phyloP scores from a whole-genome alignment of 2,113 vertebrate species.

The Chrysochloris asiatica region DNA sequence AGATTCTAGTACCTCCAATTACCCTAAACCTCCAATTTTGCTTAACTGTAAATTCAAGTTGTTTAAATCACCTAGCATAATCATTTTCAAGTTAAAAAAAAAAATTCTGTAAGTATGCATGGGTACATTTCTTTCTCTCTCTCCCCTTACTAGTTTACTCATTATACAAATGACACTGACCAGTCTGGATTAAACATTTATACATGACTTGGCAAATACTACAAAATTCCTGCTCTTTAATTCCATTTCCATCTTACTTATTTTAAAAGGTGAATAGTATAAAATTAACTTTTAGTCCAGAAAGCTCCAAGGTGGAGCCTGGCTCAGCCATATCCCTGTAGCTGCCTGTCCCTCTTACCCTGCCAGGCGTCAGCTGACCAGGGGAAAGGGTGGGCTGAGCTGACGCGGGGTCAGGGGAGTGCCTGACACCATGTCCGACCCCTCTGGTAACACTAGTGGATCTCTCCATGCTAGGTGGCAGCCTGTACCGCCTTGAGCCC shows the following conservation, averaged over 20 bases:
- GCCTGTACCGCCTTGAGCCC: no score
- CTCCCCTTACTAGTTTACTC: conserved; percentile 27
- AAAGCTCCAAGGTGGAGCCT: no score
- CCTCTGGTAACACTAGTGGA: no score
- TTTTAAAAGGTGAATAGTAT: conserved; percentile 33
- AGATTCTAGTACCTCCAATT: neutral
- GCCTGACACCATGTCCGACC: no score
- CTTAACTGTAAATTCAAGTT: neutral
- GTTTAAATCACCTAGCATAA: neutral
- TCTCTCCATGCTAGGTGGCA: no score
- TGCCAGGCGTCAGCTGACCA: no score
- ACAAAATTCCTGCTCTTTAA: conserved; percentile 18
- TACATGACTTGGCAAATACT: conserved; percentile 15
- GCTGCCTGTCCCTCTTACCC: no score
- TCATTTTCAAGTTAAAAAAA: neutral
- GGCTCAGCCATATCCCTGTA: no score
- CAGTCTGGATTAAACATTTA: conserved; percentile 63
- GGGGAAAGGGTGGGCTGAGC: no score
- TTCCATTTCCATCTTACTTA: conserved; percentile 9
- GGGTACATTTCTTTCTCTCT: neutral
- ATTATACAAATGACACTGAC: conserved; percentile 27
- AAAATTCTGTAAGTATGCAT: neutral
- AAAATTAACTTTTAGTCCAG: conserved; percentile 47
- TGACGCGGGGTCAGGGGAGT: no score
- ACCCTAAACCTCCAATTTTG: neutral